A percentile compares a stretch with the other conserved stretches of the same genome.
Conservation (phyloP, 2,113 vertebrate genomes). For the Embiotoca jacksoni region DNA sequence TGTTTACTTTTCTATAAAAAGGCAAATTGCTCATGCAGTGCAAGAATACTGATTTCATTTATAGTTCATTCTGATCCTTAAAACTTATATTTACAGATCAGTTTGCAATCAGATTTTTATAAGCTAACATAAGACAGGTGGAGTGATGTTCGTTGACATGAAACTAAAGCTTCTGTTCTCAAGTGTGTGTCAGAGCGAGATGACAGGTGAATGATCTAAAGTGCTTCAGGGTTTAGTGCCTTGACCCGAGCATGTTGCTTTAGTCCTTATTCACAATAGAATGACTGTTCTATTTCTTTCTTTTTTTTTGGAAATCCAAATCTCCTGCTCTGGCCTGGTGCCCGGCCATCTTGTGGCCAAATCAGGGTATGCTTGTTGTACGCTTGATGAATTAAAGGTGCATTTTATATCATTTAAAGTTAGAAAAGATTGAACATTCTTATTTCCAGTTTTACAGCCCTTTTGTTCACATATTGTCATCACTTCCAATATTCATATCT, state of each 20-base stretch:
- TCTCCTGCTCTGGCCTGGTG: neutral
- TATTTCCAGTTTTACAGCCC: too few species aligned
- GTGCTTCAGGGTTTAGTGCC: conserved; percentile 11
- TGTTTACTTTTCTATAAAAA: neutral
- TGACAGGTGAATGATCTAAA: conserved; percentile 24
- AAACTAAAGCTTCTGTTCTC: conserved; percentile 1
- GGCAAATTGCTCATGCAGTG: neutral
- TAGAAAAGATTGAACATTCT: too few species aligned
- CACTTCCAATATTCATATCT: neutral
- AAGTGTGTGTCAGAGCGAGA: conserved; percentile 5
- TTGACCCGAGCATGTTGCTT: conserved; percentile 5
- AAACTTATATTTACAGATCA: neutral
- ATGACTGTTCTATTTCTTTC: neutral
- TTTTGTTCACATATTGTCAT: neutral
- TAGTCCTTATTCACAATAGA: conserved; percentile 1
- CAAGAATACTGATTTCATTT: too few species aligned
- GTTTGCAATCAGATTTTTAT: neutral
- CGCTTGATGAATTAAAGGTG: too few species aligned
- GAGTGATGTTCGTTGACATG: neutral
- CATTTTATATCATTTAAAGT: too few species aligned
- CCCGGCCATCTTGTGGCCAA: conserved; percentile 13
- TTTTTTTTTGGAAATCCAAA: conserved; percentile 19
- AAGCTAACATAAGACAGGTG: neutral
- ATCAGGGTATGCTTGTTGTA: neutral
- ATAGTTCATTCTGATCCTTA: neutral